A percentile compares a stretch with the other conserved stretches of the same genome.
These are phyloP conservation scores for Candidula unifasciata DNA, from an alignment of 2,888 invertebrate genomes.

Conservation along the genomic window DNA sequence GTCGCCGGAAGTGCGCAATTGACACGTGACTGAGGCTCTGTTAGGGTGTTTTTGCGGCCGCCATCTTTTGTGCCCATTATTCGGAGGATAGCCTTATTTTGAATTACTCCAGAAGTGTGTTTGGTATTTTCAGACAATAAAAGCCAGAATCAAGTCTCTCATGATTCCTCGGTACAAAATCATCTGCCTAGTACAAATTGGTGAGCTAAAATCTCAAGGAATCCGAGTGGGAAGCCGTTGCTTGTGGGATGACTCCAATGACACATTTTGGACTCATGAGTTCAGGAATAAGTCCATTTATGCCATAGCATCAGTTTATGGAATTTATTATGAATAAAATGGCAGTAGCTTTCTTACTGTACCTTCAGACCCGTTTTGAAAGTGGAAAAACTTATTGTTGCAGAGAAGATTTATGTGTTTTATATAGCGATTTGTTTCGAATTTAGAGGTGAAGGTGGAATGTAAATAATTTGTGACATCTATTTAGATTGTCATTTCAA, in stretches of 20 bases:
- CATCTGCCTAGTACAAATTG: constrained; percentile 76
- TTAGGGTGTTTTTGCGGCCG: too few relatives aligned
- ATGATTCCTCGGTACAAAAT: constrained; percentile 76
- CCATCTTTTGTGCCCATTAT: too few relatives aligned
- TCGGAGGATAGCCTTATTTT: too few relatives aligned
- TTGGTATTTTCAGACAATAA: constrained; percentile 71
- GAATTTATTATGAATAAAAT: constrained; percentile 72
- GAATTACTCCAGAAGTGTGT: not conserved
- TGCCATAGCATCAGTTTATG: constrained; percentile 76
- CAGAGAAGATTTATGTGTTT: not conserved
- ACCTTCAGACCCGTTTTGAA: not conserved
- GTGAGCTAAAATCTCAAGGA: constrained; percentile 74
- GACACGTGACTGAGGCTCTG: too few relatives aligned
- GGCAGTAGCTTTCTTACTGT: not conserved
- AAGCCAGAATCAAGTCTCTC: constrained; percentile 76
- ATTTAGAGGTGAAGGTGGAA: too few relatives aligned
- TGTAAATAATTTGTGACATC: too few relatives aligned
- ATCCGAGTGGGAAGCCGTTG: constrained; percentile 75
- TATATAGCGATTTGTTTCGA: too few relatives aligned
- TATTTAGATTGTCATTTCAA: too few relatives aligned
- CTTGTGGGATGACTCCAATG: constrained; percentile 74
- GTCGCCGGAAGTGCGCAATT: too few relatives aligned
- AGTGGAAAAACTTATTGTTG: not conserved
- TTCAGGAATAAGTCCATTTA: constrained; percentile 76
- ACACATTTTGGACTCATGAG: constrained; percentile 74